A percentile compares a stretch with the other conserved stretches of the same genome.
These are phyloP conservation scores for Platyscapa corneri DNA, from an alignment of 1,140 invertebrate genomes.

Conservation along the genomic window DNA sequence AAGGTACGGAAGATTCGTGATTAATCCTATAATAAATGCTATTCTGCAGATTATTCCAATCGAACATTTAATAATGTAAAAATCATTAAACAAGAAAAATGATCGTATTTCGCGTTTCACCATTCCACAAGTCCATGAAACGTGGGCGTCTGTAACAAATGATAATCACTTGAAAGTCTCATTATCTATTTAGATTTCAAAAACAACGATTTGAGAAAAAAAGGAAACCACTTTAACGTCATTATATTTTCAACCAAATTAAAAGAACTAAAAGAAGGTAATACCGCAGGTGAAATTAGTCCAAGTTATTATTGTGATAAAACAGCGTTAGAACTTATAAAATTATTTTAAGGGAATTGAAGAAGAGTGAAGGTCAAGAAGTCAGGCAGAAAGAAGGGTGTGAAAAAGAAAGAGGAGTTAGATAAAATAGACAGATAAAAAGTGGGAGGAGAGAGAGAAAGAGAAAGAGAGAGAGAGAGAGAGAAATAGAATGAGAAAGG, in stretches of 20 bases:
- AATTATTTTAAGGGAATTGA: not conserved
- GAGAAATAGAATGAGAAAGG: not conserved
- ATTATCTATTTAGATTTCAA: slow-evolving; percentile 44
- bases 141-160: slow-evolving; percentile 34
- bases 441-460: too few species aligned
- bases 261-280: not conserved
- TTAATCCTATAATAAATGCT: not conserved
- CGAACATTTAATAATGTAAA: not conserved
- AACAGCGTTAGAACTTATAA: not conserved
- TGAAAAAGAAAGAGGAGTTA: not conserved
- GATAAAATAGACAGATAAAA: too few species aligned
- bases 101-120: not conserved
- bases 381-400: too few species aligned
- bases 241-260: not conserved
- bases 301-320: not conserved
- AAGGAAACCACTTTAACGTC: not conserved
- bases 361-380: not conserved
- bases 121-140: not conserved
- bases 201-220: not conserved
- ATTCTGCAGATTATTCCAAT: not conserved
- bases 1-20: not conserved
- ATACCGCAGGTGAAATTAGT: not conserved
- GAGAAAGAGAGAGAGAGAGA: not conserved
- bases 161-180: slow-evolving; percentile 55
- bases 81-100: too few species aligned